These are phyloP conservation scores for Euphydryas editha DNA, from an alignment of 2,888 invertebrate genomes.

Conservation along the genomic window DNA sequence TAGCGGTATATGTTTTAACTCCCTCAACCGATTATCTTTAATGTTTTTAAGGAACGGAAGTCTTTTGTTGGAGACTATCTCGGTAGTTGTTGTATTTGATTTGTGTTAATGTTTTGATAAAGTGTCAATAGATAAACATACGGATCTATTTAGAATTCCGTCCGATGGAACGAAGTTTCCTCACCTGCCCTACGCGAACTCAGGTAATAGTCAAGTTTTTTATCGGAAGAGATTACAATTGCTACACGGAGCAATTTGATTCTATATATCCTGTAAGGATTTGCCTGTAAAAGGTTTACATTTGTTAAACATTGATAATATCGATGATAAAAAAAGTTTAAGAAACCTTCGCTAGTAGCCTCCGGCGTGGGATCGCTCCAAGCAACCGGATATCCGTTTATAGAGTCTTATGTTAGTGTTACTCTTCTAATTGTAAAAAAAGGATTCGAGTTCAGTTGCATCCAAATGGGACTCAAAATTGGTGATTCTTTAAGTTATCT, in stretches of 20 bases:
- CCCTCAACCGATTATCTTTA: slow-evolving; percentile 47
- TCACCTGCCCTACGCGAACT: slow-evolving; percentile 51
- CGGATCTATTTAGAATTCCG: slow-evolving; percentile 50
- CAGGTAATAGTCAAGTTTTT: slow-evolving; percentile 51
- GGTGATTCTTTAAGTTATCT: slow-evolving; percentile 9
- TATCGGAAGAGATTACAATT: slow-evolving; percentile 41
- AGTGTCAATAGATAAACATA: slow-evolving; percentile 52
- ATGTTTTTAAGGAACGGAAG: slow-evolving; percentile 63
- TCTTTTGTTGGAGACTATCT: slow-evolving; percentile 60
- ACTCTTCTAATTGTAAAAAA: slow-evolving; percentile 46
- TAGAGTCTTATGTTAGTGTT: slow-evolving; percentile 52
- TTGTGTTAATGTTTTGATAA: slow-evolving; percentile 70
- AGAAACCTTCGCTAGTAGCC: slow-evolving; percentile 25
- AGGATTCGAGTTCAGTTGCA: slow-evolving; percentile 18
- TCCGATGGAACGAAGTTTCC: slow-evolving; percentile 44
- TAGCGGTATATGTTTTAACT: slow-evolving; percentile 18
- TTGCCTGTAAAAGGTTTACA: slow-evolving; percentile 45
- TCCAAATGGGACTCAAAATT: not conserved
- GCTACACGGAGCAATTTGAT: slow-evolving; percentile 30
- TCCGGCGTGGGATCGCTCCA: slow-evolving; percentile 70
- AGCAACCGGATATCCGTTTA: slow-evolving; percentile 74
- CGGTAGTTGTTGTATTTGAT: slow-evolving; percentile 60
- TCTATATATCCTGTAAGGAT: slow-evolving; percentile 33
- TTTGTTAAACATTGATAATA: slow-evolving; percentile 59
- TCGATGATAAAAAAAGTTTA: slow-evolving; percentile 43